Evolutionary conservation across 2,888 invertebrate species (phyloP).

Genomic region (Stenurella melanura): DNA sequence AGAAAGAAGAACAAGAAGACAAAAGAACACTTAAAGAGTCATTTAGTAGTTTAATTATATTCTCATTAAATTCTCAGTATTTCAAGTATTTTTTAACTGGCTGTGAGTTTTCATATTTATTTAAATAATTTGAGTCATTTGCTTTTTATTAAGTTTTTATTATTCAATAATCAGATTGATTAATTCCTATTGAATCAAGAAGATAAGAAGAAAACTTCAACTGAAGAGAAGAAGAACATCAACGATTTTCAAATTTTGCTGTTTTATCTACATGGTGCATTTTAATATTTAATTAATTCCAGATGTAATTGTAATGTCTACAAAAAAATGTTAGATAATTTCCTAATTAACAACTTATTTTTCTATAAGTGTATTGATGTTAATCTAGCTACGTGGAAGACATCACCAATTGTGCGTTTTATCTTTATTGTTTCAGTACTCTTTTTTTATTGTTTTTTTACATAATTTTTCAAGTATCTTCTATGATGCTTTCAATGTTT

Average conservation of each 20-base stretch:
- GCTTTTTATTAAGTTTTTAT: slow-evolving; percentile 19
- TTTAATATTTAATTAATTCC: slow-evolving; percentile 26
- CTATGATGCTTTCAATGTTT: neutral
- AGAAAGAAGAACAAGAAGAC: slow-evolving; percentile 46
- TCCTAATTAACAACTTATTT: slow-evolving; percentile 24
- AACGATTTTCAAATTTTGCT: neutral
- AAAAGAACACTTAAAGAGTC: slow-evolving; percentile 36
- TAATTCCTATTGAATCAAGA: slow-evolving; percentile 9
- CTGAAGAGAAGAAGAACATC: too few species aligned
- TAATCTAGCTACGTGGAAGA: slow-evolving; percentile 47
- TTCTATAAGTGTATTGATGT: slow-evolving; percentile 30
- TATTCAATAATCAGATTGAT: neutral
- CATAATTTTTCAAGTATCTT: slow-evolving; percentile 16
- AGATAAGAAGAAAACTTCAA: neutral
- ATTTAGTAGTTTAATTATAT: slow-evolving; percentile 14
- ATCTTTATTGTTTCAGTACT: slow-evolving; percentile 20
- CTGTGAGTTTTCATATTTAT: slow-evolving; percentile 38
- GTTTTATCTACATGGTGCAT: slow-evolving; percentile 35
- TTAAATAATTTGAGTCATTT: slow-evolving; percentile 31
- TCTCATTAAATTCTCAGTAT: slow-evolving; percentile 33
- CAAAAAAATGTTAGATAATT: slow-evolving; percentile 15
- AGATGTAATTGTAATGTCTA: slow-evolving; percentile 14
- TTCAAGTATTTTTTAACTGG: slow-evolving; percentile 41
- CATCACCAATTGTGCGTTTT: slow-evolving; percentile 30
- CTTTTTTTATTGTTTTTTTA: slow-evolving; percentile 17